Evolutionary conservation across 2,113 vertebrate genomes (phyloP), one percentile per base, ranked within the genome.

Genomic region (Mastomys coucha): DNA sequence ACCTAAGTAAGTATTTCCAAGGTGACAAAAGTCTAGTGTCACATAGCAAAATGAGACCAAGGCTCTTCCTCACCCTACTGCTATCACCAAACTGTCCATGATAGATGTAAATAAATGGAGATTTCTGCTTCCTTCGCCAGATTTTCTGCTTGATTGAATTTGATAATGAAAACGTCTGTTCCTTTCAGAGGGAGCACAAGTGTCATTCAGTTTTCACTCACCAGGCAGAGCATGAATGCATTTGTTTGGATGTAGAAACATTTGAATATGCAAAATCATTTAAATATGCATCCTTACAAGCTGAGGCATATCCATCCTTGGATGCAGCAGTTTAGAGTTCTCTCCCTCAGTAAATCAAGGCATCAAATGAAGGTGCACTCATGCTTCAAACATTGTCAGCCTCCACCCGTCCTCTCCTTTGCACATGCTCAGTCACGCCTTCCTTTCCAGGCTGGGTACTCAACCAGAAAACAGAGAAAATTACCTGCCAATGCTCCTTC

Each of bases 131-230:
- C 92, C 73, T 96, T 97, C 65, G 89, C 88, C 95, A 75, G 89
- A 97, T 97, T 42, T 97, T 97, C 92, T 97, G 93, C 93, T 89
- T 97, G 95, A 94, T 39, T 94, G 81, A 86, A 51, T 97, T 97
- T 98, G 96, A 91, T 96, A 95, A 97, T 97, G 94, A 94, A 97
- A 97, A 91, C 58, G 81, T 89, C 91, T 97, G 88, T 82, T 93
- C 76, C 93, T 97, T 96, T 91, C 95, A 88, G 73, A 89, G 3
- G 91, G 63, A 97, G 85, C 0, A 1, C 24, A 96, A 84, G 81
- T 85, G 78, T 91, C 97, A 94, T 85, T 98, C 96, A 96, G 84
- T 96, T 97, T 96, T 96, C 73, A 97, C 87, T 88, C 65, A 65
- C 93, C 84, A 96, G 5, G 39, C 72, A 95, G 96, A 65, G 88